Percentiles rank a stretch among this genome's conserved stretches.
Conservation (phyloP, 2,888 invertebrate genomes). For the Phlogophora meticulosa region DNA sequence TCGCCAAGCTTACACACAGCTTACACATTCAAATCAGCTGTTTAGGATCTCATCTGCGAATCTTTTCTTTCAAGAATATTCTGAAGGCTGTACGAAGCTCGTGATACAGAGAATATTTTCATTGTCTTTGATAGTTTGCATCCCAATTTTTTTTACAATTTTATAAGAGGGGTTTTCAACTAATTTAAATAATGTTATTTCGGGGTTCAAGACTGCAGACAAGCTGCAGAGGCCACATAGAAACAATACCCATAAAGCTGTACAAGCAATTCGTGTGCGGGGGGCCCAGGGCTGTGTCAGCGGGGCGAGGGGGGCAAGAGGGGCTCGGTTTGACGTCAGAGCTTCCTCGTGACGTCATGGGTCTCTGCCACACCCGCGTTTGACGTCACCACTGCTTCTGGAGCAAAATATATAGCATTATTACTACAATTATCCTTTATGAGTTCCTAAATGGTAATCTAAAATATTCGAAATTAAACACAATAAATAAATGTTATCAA, state of each 20-base stretch:
- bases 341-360: constrained; percentile 88
- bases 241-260: constrained; percentile 84
- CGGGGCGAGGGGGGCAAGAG: constrained; percentile 66
- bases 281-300: constrained; percentile 69
- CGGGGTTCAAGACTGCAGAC: constrained; percentile 42
- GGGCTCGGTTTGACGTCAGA: constrained; percentile 88
- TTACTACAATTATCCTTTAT: constrained; percentile 13
- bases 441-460: neutral
- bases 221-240: constrained; percentile 71
- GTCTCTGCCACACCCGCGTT: constrained; percentile 87
- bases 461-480: neutral
- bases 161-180: too few species aligned
- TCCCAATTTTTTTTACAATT: neutral
- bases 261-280: constrained; percentile 78
- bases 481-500: neutral
- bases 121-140: too few species aligned
- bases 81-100: too few species aligned
- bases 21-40: neutral
- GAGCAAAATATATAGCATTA: constrained; percentile 60
- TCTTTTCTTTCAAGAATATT: neutral
- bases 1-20: neutral
- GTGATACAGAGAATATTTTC: neutral
- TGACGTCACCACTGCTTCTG: constrained; percentile 83
- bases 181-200: constrained; percentile 12
- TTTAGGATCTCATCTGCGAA: neutral